Base-by-base conservation (phyloP, 2,113 vertebrate genomes). In the Pongo pygmaeus region DNA sequence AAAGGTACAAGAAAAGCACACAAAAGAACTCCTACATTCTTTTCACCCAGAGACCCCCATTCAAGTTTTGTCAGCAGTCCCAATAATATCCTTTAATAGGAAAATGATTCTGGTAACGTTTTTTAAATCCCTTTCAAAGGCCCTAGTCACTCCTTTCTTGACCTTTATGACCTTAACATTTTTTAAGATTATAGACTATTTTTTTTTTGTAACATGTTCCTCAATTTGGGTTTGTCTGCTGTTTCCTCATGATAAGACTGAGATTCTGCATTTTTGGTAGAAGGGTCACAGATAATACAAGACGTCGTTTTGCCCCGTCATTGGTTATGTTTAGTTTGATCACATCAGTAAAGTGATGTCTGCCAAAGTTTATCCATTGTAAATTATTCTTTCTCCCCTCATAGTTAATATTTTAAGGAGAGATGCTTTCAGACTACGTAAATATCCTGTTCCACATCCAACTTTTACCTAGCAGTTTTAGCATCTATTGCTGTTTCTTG, bases 391-490 rank as follows among this genome's bases (percentile, higher is more conserved):
- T 90, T 83, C 13, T 72, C 69, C 13, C 40, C 75, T 57, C n/a
- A 25, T 61, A 72, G 23, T 57, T 88, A 95, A n/a, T 84, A 57
- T 50, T 90, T 93, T 78, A 87, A 93, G 72, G 69, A 74, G 72
- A 74, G 46, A 84, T 16, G 25, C 52, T n/a, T 72, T 96, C 52
- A 88, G 72, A 23, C 27, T 59, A 14, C 13, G 3, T 86, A 67
- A 57, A n/a, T 30, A 57, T 86, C 57, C 81, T 87, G 2, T 67
- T 70, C 67, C 25, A 61, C 52, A 48, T 38, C 70, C 32, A 78
- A 35, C 50, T 91, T 83, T 92, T 46, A 84, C 43, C 35, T 27
- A 74, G 77, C 25, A 61, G 9, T 72, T 84, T 89, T 55, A 59
- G n/a, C 46, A 50, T 46, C 59, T 7, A 14, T 50, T 55, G 16